Conservation (phyloP, 2,888 invertebrate species). For the Eilema depressum region DNA sequence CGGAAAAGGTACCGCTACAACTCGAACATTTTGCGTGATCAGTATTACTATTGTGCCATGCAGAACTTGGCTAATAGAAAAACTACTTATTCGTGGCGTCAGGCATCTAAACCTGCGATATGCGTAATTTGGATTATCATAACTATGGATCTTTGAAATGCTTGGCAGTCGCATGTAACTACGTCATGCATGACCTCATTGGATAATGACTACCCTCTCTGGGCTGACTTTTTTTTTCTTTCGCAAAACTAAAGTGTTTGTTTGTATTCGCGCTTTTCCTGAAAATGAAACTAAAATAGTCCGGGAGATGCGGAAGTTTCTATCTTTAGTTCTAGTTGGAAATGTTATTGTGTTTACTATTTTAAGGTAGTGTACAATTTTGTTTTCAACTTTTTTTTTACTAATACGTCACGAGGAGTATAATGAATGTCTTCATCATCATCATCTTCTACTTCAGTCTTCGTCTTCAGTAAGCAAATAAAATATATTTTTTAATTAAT, state of each 20-base stretch:
- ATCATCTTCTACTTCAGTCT: no score
- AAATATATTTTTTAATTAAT: no score
- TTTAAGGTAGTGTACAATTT: not conserved
- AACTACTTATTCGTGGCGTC: not conserved
- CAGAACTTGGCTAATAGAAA: not conserved
- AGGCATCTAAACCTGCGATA: constrained; percentile 16
- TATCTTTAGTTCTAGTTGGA: not conserved
- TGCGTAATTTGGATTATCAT: constrained; percentile 33
- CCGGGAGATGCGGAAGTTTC: constrained; percentile 15
- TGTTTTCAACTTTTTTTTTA: no score
- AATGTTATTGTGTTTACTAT: not conserved
- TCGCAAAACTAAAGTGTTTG: constrained; percentile 14
- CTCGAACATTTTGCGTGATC: not conserved
- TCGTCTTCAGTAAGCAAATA: no score
- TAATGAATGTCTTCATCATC: no score
- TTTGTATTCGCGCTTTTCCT: constrained; percentile 9
- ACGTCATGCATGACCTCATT: constrained; percentile 22
- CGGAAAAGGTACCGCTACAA: not conserved
- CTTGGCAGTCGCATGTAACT: constrained; percentile 21
- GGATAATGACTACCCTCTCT: constrained; percentile 14
- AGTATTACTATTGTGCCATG: not conserved
- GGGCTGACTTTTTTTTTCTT: constrained; percentile 21
- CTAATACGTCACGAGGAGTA: no score
- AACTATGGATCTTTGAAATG: constrained; percentile 21
- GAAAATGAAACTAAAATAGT: constrained; percentile 25